phyloP scores from a whole-genome alignment of 1,140 invertebrate genomes.

The Drosophila ercepeae region DNA sequence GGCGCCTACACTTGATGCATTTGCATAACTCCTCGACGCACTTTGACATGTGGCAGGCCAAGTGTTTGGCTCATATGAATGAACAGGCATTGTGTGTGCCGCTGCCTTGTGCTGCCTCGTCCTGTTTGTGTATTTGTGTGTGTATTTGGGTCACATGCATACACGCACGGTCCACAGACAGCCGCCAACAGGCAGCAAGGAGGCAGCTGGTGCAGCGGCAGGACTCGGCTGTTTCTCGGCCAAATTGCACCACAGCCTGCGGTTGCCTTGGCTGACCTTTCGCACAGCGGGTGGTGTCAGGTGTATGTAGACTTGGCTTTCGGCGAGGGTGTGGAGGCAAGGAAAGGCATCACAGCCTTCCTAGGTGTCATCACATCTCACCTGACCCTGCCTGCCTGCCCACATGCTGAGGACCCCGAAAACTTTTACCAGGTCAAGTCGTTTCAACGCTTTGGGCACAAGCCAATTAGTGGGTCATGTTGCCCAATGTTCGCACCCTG shows the following conservation, averaged over 20 bases:
- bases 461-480: slow-evolving; percentile 77
- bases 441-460: slow-evolving; percentile 40
- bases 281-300: slow-evolving; percentile 40
- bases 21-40: slow-evolving; percentile 78
- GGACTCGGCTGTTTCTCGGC: slow-evolving; percentile 42
- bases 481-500: slow-evolving; percentile 23
- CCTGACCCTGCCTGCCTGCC: slow-evolving; percentile 5
- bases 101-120: not conserved
- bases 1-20: slow-evolving; percentile 60
- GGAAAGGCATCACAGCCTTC: slow-evolving; percentile 20
- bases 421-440: slow-evolving; percentile 77
- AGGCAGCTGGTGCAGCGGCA: slow-evolving; percentile 35
- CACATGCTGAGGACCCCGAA: slow-evolving; percentile 23
- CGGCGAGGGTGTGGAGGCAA: not conserved
- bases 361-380: slow-evolving; percentile 66
- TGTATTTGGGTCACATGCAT: slow-evolving; percentile 74
- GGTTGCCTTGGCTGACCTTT: slow-evolving; percentile 72
- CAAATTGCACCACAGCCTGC: slow-evolving; percentile 63
- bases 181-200: slow-evolving; percentile 17
- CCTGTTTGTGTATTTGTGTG: slow-evolving; percentile 19
- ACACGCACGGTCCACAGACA: slow-evolving; percentile 48
- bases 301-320: not conserved
- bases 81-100: slow-evolving; percentile 32
- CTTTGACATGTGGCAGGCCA: slow-evolving; percentile 72
- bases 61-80: slow-evolving; percentile 47